phyloP scores from a whole-genome alignment of 2,113 vertebrate species.

The Platichthys stellatus region DNA sequence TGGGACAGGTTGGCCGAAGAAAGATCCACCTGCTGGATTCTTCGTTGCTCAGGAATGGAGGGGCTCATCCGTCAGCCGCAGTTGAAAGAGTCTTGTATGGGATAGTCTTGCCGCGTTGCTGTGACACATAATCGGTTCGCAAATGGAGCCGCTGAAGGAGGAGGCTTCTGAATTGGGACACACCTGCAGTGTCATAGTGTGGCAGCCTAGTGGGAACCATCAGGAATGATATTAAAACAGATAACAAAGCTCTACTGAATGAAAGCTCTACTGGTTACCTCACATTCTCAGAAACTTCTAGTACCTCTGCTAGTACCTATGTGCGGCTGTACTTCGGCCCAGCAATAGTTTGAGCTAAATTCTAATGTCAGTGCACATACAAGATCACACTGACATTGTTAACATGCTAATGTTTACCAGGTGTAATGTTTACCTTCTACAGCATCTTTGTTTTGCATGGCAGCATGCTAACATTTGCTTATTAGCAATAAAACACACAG shows the following conservation, averaged over 20 bases:
- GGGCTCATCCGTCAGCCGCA: too few relatives aligned
- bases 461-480: conserved; percentile 3
- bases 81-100: too few relatives aligned
- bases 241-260: conserved; percentile 6
- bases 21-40: too few relatives aligned
- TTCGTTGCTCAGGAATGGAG: too few relatives aligned
- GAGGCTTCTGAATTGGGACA: too few relatives aligned
- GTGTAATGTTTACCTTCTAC: neutral
- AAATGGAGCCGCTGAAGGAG: too few relatives aligned
- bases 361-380: neutral
- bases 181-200: neutral
- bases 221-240: neutral
- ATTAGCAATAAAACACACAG: neutral
- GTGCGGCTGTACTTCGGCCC: neutral
- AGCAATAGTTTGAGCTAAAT: conserved; percentile 2
- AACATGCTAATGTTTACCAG: neutral
- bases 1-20: neutral
- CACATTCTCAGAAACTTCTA: neutral
- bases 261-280: conserved; percentile 11
- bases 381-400: neutral
- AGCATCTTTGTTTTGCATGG: neutral
- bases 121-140: too few relatives aligned
- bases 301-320: neutral
- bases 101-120: too few relatives aligned
- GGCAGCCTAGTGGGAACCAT: neutral